Evolutionary conservation across 2,113 vertebrate genomes (phyloP).

Genomic region (Lophius piscatorius): DNA sequence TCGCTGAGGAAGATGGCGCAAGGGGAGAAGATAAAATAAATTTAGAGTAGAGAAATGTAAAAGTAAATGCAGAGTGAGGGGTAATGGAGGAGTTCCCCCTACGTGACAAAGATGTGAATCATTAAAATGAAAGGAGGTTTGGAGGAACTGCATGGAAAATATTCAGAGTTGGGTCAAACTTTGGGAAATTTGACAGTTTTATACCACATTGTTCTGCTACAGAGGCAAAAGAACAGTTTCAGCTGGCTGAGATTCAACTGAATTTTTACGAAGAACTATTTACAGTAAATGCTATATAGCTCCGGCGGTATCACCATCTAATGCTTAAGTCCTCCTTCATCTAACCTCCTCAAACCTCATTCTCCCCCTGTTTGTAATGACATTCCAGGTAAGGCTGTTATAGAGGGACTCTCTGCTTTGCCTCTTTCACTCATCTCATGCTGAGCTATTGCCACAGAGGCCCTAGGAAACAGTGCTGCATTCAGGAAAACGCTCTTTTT

Average conservation of each 20-base stretch:
- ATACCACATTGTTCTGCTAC: slow-evolving; percentile 10
- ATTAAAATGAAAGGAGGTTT: slow-evolving; percentile 33
- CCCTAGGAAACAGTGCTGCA: no score
- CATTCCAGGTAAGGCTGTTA: slow-evolving; percentile 14
- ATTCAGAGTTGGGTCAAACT: not conserved
- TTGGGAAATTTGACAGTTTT: slow-evolving; percentile 32
- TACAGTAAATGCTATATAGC: no score
- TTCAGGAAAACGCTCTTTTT: no score
- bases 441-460: slow-evolving; percentile 40
- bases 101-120: slow-evolving; percentile 3
- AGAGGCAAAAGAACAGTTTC: slow-evolving; percentile 5
- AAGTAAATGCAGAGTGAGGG: no score
- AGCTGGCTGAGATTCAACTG: no score
- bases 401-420: slow-evolving; percentile 12
- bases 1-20: not conserved
- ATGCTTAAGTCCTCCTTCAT: no score
- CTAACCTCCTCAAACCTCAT: no score
- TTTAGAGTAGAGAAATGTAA: no score
- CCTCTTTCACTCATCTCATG: slow-evolving; percentile 50
- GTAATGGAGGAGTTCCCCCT: no score
- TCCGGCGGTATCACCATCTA: no score
- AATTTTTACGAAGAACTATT: no score
- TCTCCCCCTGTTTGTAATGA: slow-evolving; percentile 18
- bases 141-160: not conserved
- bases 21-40: slow-evolving; percentile 4